Evolutionary conservation across 2,888 invertebrate species (phyloP), one percentile per base, ranked within the genome.

Genomic region (Cephalotes varians): DNA sequence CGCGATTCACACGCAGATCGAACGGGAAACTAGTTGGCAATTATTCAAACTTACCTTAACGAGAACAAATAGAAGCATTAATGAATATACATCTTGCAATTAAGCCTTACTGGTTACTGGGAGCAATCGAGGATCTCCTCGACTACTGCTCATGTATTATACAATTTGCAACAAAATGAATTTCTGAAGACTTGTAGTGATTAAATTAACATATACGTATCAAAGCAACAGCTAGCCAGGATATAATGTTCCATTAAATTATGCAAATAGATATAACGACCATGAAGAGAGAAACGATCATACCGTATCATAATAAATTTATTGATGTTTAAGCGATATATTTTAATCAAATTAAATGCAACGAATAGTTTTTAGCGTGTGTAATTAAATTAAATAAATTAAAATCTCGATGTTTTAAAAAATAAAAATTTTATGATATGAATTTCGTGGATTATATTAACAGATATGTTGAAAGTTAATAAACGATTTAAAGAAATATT

Each of bases 51-150:
- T 69, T 18, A 31, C 34, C 21, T 21, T 47, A 69, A 69, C 71
- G 9, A 69, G 56, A 44, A 69, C 21, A 79, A 79, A 69, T 58
- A 79, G 44, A 69, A 44, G 34, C 21, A 47, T 69, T 56, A 44
- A 79, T 79, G 71, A 79, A 79, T 56, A 79, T 79, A 44, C 44
- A 77, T 79, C 56, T 79, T 56, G 77, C 71, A 79, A 79, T 79
- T 79, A 79, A 79, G 77, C 21, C 6, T 69, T 28, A 44, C 44
- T 51, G 21, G 40, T 15, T 54, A 54, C 31, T 40, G 28, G 31
- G 31, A 25, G 40, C 54, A 15, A 77, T 40, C 65, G 76, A 18
- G 1, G 28, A 40, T 10, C 6, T 18, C 6, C 77, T 25, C 25
- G 44, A 79, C 21, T 25, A 12, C 18, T 28, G 44, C 28, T 51